Base-by-base conservation (phyloP, 2,888 invertebrate species). In the Trypoxylon attenuatum region DNA sequence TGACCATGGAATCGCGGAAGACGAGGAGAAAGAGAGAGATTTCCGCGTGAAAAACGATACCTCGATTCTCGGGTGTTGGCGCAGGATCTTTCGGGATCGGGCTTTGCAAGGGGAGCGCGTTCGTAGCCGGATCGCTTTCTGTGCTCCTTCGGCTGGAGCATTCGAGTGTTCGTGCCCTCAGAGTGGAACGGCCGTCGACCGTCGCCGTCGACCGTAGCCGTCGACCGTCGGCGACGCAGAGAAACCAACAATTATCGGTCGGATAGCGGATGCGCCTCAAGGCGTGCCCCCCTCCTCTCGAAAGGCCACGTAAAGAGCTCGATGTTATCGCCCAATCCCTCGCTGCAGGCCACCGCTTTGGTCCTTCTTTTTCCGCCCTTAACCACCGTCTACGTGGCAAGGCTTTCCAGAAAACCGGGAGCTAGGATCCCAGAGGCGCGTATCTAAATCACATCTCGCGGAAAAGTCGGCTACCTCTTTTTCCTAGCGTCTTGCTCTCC, bases 371-470 rank as follows among this genome's bases (percentile, higher is more conserved):
- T 22, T 38, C 45, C 19, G 15, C 5, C 49, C 25, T 43, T 23
- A 50, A 54, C 8, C 63, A 18, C 0, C 52, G 39, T 52, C 41
- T 49, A 27, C 42, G 55, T 56, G 60, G 53, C 58, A 16, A 57
- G 41, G 57, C 45, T 55, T 45, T 41, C 45, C 46, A 23, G 43
- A 19, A 43, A 43, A 22, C 27, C 53, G 53, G 50, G 33, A 41
- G 43, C 43, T 49, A 21, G 33, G 54, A 55, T 65, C 59, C 64
- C 59, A 43, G 55, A 49, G 63, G 38, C 60, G 62, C 75, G 77
- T 79, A 79, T 78, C 79, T 79, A 79, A 79, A 80, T 80, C 78
- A 75, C 79, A 79, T 78, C 76, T 76, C 71, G 68, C 72, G 73
- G 71, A 68, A 72, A 69, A 72, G 54, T 74, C 71, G 62, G 43